Conservation (phyloP, 2,797 vertebrate genomes). For the Melanotaenia boesemani region DNA sequence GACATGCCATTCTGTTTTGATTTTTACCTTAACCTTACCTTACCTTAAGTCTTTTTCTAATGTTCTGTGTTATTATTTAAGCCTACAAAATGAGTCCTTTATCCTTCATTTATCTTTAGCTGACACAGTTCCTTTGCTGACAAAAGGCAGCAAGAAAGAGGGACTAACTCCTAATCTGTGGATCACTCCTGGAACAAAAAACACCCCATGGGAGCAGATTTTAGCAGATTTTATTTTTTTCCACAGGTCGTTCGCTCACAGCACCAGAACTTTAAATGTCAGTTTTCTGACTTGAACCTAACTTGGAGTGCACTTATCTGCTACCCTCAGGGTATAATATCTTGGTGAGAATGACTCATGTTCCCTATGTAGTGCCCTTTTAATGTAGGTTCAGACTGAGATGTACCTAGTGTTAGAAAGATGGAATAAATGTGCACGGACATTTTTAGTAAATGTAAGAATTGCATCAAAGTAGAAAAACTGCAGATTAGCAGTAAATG, state of each 20-base stretch:
- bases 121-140: constrained; percentile 61
- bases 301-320: constrained; percentile 68
- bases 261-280: constrained; percentile 60
- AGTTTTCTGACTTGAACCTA: constrained; percentile 55
- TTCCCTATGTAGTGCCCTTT: constrained; percentile 51
- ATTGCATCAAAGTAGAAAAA: background rate
- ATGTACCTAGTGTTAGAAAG: background rate
- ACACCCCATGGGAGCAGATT: constrained; percentile 37
- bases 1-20: constrained; percentile 36
- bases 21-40: constrained; percentile 37
- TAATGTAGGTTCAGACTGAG: constrained; percentile 35
- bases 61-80: constrained; percentile 50
- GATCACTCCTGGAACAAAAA: constrained; percentile 44
- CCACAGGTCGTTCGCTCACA: constrained; percentile 58
- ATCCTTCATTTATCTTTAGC: constrained; percentile 72
- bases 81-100: constrained; percentile 40
- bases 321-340: constrained; percentile 57
- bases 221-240: constrained; percentile 18
- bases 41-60: constrained; percentile 22
- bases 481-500: constrained; percentile 5
- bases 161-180: constrained; percentile 52
- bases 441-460: background rate
- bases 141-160: constrained; percentile 52
- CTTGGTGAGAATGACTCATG: constrained; percentile 57
- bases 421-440: background rate